A percentile compares a stretch with the other conserved stretches of the same genome.
phyloP scores from a whole-genome alignment of 2,113 vertebrate genomes.

The Ameiurus melas region DNA sequence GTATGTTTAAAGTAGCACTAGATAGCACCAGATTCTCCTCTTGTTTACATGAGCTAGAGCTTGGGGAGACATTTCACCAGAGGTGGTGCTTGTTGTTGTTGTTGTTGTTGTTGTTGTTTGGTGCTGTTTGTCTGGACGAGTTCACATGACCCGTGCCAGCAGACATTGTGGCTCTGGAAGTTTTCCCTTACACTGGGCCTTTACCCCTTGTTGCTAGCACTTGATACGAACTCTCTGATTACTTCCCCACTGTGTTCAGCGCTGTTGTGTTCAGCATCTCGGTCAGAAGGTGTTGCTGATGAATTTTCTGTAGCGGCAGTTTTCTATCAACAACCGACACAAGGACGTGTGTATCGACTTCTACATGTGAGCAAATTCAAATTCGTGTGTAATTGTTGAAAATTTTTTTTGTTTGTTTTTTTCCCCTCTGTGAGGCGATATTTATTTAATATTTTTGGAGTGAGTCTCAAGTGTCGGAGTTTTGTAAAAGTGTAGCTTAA shows the following conservation, averaged over 20 bases:
- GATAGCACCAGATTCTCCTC: background rate
- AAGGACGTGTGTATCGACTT: background rate
- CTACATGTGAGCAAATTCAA: background rate
- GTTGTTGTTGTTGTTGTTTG: background rate
- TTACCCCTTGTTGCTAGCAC: background rate
- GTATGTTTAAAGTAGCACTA: background rate
- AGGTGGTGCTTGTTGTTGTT: background rate
- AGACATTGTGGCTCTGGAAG: background rate
- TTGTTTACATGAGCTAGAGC: background rate
- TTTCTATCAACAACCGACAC: background rate
- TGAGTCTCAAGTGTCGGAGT: background rate
- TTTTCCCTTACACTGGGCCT: background rate
- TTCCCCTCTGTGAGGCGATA: no score
- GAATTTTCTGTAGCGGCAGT: background rate
- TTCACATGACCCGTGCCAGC: background rate
- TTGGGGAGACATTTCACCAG: background rate
- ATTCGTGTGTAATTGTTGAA: background rate
- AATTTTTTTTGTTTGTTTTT: background rate
- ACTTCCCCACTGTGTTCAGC: background rate
- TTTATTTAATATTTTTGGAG: background rate
- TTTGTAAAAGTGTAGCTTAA: background rate
- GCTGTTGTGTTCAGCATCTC: background rate
- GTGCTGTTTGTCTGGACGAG: slow-evolving; percentile 6
- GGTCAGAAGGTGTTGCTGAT: background rate
- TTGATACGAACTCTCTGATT: background rate